These are phyloP conservation scores for Ectemnius cavifrons DNA, from an alignment of 2,888 invertebrate genomes.

Conservation along the genomic window DNA sequence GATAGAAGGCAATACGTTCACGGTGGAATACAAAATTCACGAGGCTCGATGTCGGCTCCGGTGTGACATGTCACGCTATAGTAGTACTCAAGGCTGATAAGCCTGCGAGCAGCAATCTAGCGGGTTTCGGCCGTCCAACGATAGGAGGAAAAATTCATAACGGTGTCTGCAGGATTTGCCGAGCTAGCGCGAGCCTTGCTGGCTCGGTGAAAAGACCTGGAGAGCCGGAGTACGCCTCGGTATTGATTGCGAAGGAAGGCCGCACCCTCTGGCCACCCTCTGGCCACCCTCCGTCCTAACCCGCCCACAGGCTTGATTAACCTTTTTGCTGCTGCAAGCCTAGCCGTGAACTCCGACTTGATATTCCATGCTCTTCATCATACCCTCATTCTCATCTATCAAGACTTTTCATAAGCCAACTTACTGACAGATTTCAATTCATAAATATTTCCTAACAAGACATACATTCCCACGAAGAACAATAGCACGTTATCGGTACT, in stretches of 20 bases:
- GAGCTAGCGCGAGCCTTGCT: conserved; percentile 13
- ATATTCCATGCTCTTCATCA: neutral
- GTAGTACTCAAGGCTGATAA: conserved; percentile 27
- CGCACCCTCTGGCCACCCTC: conserved; percentile 61
- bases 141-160: conserved; percentile 47
- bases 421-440: too few species aligned
- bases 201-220: conserved; percentile 14
- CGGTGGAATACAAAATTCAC: too few species aligned
- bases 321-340: neutral
- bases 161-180: conserved; percentile 46
- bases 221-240: conserved; percentile 38
- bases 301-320: neutral
- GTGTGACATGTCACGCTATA: too few species aligned
- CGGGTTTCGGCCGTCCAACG: conserved; percentile 11
- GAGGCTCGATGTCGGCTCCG: too few species aligned
- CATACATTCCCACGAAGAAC: too few species aligned
- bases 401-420: too few species aligned
- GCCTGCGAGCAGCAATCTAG: neutral
- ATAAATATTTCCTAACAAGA: too few species aligned
- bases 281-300: conserved; percentile 29
- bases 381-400: neutral
- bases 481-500: too few species aligned
- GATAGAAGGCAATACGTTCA: too few species aligned
- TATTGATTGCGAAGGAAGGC: conserved; percentile 63
- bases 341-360: neutral